Evolutionary conservation across 2,113 vertebrate species (phyloP).

Genomic region (Lethenteron reissneri): DNA sequence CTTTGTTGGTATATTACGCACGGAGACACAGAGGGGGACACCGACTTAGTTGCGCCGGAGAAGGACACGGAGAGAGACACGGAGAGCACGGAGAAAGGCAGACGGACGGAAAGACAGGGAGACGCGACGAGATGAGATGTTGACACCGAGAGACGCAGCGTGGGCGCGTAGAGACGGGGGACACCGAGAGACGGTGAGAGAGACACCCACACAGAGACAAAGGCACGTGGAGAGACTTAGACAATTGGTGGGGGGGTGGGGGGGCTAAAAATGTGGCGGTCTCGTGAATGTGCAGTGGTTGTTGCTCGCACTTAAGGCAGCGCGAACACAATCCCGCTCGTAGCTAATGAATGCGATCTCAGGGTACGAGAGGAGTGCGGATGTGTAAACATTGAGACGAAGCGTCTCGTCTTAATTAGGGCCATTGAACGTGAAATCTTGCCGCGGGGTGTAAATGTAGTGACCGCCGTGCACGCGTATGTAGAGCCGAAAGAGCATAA

Average conservation of each 20-base stretch:
- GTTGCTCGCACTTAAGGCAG: no score
- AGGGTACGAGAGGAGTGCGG: no score
- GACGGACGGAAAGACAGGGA: neutral
- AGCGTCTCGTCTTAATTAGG: no score
- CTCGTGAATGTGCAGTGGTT: no score
- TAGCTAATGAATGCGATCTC: no score
- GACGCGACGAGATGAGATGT: neutral
- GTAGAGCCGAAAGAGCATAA: no score
- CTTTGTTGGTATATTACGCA: neutral
- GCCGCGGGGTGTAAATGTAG: no score
- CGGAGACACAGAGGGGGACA: neutral
- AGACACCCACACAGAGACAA: neutral
- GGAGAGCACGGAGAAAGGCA: neutral
- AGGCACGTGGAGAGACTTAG: neutral
- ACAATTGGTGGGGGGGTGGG: neutral
- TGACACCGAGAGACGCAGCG: neutral
- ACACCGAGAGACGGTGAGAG: neutral
- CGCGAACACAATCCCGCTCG: no score
- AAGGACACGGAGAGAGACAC: neutral
- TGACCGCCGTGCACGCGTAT: no score
- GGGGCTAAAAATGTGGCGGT: no score
- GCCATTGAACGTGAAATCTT: no score
- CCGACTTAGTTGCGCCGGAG: neutral
- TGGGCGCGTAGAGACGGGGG: neutral
- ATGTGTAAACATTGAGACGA: no score